Base-by-base conservation (phyloP, 2,888 invertebrate species). In the Chrysotoxum bicinctum region DNA sequence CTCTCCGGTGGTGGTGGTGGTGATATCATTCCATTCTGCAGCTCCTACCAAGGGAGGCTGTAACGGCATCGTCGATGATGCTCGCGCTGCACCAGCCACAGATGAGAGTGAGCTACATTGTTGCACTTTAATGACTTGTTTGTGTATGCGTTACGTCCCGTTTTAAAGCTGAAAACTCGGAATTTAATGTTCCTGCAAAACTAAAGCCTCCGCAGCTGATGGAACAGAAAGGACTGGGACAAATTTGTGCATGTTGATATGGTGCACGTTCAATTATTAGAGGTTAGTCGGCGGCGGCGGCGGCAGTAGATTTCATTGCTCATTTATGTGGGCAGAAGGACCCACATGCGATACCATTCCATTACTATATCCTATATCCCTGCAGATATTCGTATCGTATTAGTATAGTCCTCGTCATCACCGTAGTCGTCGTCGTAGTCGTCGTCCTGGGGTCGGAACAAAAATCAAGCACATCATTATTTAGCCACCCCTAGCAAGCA, bases 391-490 rank as follows among this genome's bases (percentile, higher is more conserved):
- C 50, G 56, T 19, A 56, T 19, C 35, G 32, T 50, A 26, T 26
- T 26, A 50, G 50, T 26, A n/a, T 26, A 50, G 50, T 26, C 50
- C 50, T 50, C 37, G 10, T 45, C 45, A 19, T 64, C 30, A 10
- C 19, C 62, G 14, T 30, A 35, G 10, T 12, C 2, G 21, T 10
- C 6, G 23, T 48, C 35, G n/a, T 40, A 1, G 32, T 45, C n/a
- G 12, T 56, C 19, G 21, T 66, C 35, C 43, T 56, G 16, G 48
- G 62, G 68, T 45, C 74, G 30, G 62, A 48, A 40, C 32, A 69
- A 83, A 79, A 73, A 79, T 83, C 54, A 56, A 83, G 74, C 79
- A 83, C 83, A 79, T 74, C 83, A 83, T 83, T 83, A 83, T 62
- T 64, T 64, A 69, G 68, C 73, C 73, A 60, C 68, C 73, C 60